Evolutionary conservation across 2,888 invertebrate genomes (phyloP), one percentile per base, ranked within the genome.

Genomic region (Melikaiella ostensackeni): DNA sequence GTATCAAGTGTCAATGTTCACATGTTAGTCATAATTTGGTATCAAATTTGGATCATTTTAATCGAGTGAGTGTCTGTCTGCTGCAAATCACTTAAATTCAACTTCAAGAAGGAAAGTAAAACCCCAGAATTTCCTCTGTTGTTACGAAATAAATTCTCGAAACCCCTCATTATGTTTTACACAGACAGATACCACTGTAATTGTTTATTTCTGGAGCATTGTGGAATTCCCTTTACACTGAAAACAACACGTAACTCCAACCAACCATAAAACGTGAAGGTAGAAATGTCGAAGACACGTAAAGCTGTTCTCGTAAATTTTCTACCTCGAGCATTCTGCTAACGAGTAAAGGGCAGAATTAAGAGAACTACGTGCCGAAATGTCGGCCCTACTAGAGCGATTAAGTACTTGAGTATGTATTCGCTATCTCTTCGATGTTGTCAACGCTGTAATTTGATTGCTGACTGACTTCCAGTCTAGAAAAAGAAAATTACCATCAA

Each of bases 261-360:
- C 35, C 5, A 6, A 13, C 7, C 79, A 80, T 82, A 83, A 81
- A 83, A 79, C 80, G 76, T 35, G 70, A 61, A 73, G 64, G 27
- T 63, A 79, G 77, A 83, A 78, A 80, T 79, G 78, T 73, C 77
- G 77, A 76, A 70, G 76, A 63, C 79, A 80, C 80, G 80, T 82
- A 80, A 82, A 82, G 83, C 78, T 78, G 78, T 74, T 75, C 79
- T 82, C 83, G 79, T 84, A 84, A 84, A 80, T 82, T 82, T 55
- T 76, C 79, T 75, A 79, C 78, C 79, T 78, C 64, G 73, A 78
- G 77, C 66, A 73, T 77, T 76, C 57, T 74, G 74, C 74, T 62
- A 78, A 64, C 74, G 66, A 73, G 75, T 57, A 57, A 74, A 61
- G 74, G 59, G 24, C 74, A 76, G 66, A 81, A 57, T 57, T 57